Evolutionary conservation across 2,888 invertebrate genomes (phyloP), one percentile per base, ranked within the genome.

Genomic region (Pasiphila rectangulata): DNA sequence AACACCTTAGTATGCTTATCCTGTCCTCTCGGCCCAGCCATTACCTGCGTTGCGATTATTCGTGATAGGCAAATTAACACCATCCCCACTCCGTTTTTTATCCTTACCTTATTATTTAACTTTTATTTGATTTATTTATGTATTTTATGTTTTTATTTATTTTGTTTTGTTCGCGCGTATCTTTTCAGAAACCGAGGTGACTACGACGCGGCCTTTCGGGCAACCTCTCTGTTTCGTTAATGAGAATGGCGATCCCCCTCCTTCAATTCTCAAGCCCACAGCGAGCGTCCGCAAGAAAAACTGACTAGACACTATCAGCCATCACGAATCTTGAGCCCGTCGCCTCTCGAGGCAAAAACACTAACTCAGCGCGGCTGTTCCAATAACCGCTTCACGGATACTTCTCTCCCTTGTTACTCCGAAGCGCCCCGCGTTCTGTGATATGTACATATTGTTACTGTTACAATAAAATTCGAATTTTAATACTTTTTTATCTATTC

Each of bases 151-250:
- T 73, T n/a, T 72, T 75, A 75, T 79, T 83, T 81, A 74, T 75
- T 81, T 79, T 70, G 67, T 81, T 79, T 77, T 72, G 73, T 83
- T 72, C 68, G 67, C 75, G 66, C 75, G 57, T 82, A 62, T 78
- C 70, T 82, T 88, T 83, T 54, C 88, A 90, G 89, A 88, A 76
- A 81, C 82, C 69, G 90, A 91, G 74, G 86, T 86, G 72, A 89
- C 90, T 58, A 90, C 91, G 63, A 91, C 91, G 63, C 90, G 94
- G 80, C 92, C 94, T 54, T 94, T 94, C 75, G 95, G 95, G 73
- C 94, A 95, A 79, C 95, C 95, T 52, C 89, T 95, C 80, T 93
- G 94, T 90, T 90, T 93, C 79, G 79, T 88, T 67, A 89, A 89
- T 65, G 90, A 90, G 71, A 89, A 89, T 65, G 89, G 89, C 65